These are phyloP conservation scores for Euspilapteryx auroguttella DNA, from an alignment of 2,888 invertebrate genomes.

Conservation along the genomic window DNA sequence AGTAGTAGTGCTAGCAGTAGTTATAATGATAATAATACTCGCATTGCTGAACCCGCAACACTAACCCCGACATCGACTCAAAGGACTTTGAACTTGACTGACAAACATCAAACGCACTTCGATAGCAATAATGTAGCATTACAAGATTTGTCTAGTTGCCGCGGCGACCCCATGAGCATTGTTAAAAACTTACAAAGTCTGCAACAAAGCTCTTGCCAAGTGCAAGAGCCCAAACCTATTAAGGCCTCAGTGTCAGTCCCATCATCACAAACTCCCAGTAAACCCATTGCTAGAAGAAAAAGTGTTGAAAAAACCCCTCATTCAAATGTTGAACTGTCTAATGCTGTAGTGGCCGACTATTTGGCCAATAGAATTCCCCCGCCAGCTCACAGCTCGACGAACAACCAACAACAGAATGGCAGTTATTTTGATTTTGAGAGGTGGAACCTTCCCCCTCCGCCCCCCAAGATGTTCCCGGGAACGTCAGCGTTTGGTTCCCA, in stretches of 20 bases:
- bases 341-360: slow-evolving; percentile 58
- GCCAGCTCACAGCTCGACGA: slow-evolving; percentile 70
- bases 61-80: slow-evolving; percentile 44
- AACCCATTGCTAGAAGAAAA: slow-evolving; percentile 54
- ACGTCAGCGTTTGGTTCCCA: slow-evolving; percentile 63
- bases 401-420: slow-evolving; percentile 63
- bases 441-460: slow-evolving; percentile 74
- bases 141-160: slow-evolving; percentile 73
- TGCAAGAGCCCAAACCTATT: slow-evolving; percentile 55
- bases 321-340: slow-evolving; percentile 52
- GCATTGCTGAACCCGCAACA: slow-evolving; percentile 37
- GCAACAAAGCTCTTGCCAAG: slow-evolving; percentile 62
- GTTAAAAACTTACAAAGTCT: slow-evolving; percentile 70
- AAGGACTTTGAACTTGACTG: slow-evolving; percentile 40
- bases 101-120: slow-evolving; percentile 66
- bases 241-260: slow-evolving; percentile 30
- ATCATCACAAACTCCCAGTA: slow-evolving; percentile 23
- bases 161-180: slow-evolving; percentile 76
- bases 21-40: slow-evolving; percentile 44
- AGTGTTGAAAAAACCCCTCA: slow-evolving; percentile 56
- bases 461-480: slow-evolving; percentile 69
- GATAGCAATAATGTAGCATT: slow-evolving; percentile 64
- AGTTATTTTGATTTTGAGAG: slow-evolving; percentile 80
- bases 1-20: slow-evolving; percentile 39
- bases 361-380: slow-evolving; percentile 68